Evolutionary conservation across 2,113 vertebrate genomes (phyloP), one percentile per base, ranked within the genome.

Genomic region (Pimephales promelas): DNA sequence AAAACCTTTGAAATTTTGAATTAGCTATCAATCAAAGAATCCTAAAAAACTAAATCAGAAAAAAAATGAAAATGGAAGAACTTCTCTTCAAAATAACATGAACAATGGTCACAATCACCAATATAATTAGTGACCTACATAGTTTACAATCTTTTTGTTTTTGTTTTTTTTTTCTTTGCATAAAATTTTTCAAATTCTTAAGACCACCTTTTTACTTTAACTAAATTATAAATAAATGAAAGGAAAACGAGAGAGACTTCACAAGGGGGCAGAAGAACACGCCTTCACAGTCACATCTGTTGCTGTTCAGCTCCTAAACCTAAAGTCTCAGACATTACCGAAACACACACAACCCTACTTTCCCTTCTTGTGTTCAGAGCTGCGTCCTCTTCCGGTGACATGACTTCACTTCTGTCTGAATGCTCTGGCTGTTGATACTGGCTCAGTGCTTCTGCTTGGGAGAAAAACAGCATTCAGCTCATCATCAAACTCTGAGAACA

Each of bases 291-390:
- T n/a, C 75, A 59, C 75, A 28, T 31, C 47, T 77, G 20, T 40
- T 56, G 24, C 62, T 45, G 40, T 54, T 68, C 26, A 64, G 28
- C 56, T 54, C n/a, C 28, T 74, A n/a, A n/a, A n/a, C n/a, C n/a
- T n/a, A 71, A 54, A 45, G 36, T 22, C 45, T 22, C 11, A 45
- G 36, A 59, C 57, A n/a, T 81, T 56, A 45, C 80, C 54, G 18
- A 54, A 86, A 83, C 70, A 84, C 70, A 84, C 24, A 68, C 75
- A 84, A 84, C 70, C 83, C 77, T 81, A 87, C 81, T 81, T 88
- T 82, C 34, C 78, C 26, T 36, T 62, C 45, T 57, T 79, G 73
- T 16, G 13, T 57, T 49, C 77, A 57, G 59, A 64, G 43, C 36
- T 36, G 59, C 54, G 72, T 9, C 74, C 45, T 28, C 45, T 28